phyloP scores from a whole-genome alignment of 2,888 invertebrate genomes.

The Blera fallax region DNA sequence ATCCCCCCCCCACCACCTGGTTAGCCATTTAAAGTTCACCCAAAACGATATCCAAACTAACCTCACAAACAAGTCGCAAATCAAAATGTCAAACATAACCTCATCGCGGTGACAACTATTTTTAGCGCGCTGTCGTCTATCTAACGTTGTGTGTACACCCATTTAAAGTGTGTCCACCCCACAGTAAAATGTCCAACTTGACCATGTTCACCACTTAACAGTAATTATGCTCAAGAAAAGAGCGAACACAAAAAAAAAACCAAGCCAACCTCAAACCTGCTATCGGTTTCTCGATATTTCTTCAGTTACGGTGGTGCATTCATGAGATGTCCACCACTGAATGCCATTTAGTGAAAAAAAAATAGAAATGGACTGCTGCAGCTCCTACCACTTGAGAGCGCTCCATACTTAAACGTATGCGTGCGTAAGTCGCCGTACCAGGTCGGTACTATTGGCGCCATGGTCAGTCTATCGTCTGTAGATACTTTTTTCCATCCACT shows the following conservation, averaged over 20 bases:
- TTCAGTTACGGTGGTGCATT: slow-evolving; percentile 9
- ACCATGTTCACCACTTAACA: slow-evolving; percentile 61
- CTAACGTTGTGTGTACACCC: slow-evolving; percentile 4
- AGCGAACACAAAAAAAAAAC: slow-evolving; percentile 4
- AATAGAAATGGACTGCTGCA: slow-evolving; percentile 46
- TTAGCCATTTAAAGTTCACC: not conserved
- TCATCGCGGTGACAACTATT: not conserved
- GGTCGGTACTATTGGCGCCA: slow-evolving; percentile 69
- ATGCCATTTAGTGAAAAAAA: slow-evolving; percentile 42
- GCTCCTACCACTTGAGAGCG: not conserved
- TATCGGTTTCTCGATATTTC: slow-evolving; percentile 43
- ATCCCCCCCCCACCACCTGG: no score
- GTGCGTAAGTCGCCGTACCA: slow-evolving; percentile 59
- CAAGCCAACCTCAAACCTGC: slow-evolving; percentile 38
- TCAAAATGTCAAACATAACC: not conserved
- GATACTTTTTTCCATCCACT: not conserved
- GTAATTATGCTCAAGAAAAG: slow-evolving; percentile 48
- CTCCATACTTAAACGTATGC: slow-evolving; percentile 29
- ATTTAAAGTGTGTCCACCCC: slow-evolving; percentile 30
- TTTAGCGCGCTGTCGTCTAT: not conserved
- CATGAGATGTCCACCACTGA: slow-evolving; percentile 30
- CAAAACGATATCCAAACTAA: not conserved
- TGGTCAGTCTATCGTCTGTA: slow-evolving; percentile 60
- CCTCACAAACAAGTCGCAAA: not conserved
- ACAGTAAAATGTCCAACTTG: slow-evolving; percentile 54